These are phyloP conservation scores for Chaenogobius annularis DNA, from an alignment of 2,113 vertebrate genomes.

Conservation along the genomic window DNA sequence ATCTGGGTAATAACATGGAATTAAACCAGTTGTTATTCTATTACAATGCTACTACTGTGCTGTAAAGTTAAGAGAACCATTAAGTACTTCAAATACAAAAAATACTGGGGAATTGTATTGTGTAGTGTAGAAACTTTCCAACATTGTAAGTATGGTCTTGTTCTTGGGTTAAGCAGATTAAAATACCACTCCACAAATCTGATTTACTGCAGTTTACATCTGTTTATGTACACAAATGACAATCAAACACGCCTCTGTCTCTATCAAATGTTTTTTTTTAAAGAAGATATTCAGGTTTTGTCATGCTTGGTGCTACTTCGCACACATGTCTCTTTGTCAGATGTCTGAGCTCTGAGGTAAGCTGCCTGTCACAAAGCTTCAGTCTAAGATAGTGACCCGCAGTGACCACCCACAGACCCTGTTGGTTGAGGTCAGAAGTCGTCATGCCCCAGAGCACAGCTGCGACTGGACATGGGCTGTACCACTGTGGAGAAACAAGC, in stretches of 20 bases:
- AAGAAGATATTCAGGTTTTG: slow-evolving; percentile 15
- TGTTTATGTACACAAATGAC: slow-evolving; percentile 16
- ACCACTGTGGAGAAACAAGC: slow-evolving; percentile 15
- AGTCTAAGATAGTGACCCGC: slow-evolving; percentile 52
- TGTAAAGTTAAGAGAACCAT: background rate
- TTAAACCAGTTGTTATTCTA: background rate
- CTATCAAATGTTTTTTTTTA: background rate
- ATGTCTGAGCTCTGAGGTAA: slow-evolving; percentile 53
- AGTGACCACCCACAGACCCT: slow-evolving; percentile 17
- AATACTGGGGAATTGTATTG: background rate
- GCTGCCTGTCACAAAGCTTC: slow-evolving; percentile 40
- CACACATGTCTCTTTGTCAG: slow-evolving; percentile 22
- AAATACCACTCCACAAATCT: slow-evolving; percentile 43
- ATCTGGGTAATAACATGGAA: background rate
- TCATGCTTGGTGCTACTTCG: slow-evolving; percentile 15
- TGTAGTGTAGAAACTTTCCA: slow-evolving; percentile 6
- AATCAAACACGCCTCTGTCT: background rate
- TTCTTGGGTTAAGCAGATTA: slow-evolving; percentile 43
- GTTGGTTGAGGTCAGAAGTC: slow-evolving; percentile 14
- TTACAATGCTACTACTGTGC: background rate
- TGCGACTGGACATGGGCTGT: slow-evolving; percentile 31
- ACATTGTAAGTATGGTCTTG: slow-evolving; percentile 20
- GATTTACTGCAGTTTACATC: slow-evolving; percentile 20
- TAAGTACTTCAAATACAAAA: background rate
- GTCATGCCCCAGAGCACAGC: slow-evolving; percentile 43